phyloP scores from a whole-genome alignment of 2,888 invertebrate genomes.

The Meiosimyza platycephala region DNA sequence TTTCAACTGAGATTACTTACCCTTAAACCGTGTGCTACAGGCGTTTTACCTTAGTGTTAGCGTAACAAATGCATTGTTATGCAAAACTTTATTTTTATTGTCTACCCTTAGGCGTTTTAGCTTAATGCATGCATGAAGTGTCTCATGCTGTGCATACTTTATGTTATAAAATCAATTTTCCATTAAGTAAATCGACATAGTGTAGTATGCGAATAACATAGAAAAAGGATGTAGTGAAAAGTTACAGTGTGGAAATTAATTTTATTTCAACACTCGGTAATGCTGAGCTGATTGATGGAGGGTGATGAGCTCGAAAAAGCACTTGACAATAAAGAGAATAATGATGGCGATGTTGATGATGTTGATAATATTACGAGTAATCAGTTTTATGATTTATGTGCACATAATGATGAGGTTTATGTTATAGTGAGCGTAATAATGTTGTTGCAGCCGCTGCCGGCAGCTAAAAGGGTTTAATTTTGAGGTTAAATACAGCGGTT shows the following conservation, averaged over 20 bases:
- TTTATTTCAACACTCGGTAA: background rate
- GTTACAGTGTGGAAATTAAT: too few species aligned
- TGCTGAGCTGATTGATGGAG: background rate
- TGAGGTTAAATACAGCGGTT: too few species aligned
- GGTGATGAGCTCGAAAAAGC: background rate
- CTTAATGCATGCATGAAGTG: background rate
- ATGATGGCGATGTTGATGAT: background rate
- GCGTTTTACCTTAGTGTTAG: too few species aligned
- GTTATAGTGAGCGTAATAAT: too few species aligned
- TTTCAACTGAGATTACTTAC: too few species aligned
- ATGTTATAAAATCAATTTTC: conserved; percentile 18
- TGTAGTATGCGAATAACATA: background rate
- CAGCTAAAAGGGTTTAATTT: too few species aligned
- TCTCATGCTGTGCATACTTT: background rate
- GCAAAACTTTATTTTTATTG: background rate
- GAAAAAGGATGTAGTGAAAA: too few species aligned
- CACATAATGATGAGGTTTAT: too few species aligned
- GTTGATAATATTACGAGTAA: background rate
- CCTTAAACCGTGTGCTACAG: too few species aligned
- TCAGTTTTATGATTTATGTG: too few species aligned
- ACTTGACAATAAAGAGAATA: background rate
- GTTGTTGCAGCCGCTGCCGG: too few species aligned
- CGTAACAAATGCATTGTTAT: background rate
- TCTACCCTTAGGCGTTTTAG: conserved; percentile 12
- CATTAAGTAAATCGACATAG: background rate